Conservation (phyloP, 2,113 vertebrate species). For the Dipodomys stephensi region DNA sequence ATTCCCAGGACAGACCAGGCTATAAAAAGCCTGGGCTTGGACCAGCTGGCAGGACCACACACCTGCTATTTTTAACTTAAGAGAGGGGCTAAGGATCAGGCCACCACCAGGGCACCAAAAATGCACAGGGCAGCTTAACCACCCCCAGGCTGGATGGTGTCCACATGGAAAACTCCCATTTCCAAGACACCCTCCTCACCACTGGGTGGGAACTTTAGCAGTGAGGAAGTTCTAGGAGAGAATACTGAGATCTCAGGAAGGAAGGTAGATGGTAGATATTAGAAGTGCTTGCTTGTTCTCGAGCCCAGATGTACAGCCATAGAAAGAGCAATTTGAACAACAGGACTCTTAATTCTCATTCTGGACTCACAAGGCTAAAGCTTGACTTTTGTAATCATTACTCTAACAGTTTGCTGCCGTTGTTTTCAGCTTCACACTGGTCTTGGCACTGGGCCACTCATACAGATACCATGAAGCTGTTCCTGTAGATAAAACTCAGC, state of each 20-base stretch:
- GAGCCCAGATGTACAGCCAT: not conserved
- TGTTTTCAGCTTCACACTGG: not conserved
- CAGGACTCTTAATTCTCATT: slow-evolving; percentile 6
- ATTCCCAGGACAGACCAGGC: slow-evolving; percentile 66
- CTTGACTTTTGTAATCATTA: slow-evolving; percentile 62
- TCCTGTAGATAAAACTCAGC: not conserved
- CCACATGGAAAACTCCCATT: accelerated
- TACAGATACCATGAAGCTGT: slow-evolving; percentile 43
- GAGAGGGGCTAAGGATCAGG: slow-evolving; percentile 55
- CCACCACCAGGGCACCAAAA: slow-evolving; percentile 43
- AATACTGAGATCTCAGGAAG: not conserved
- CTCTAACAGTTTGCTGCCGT: slow-evolving; percentile 45
- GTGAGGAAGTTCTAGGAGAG: not conserved
- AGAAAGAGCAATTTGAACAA: slow-evolving; percentile 12
- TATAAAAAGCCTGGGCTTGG: slow-evolving; percentile 77
- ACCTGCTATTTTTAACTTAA: slow-evolving; percentile 75
- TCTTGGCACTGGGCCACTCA: not conserved
- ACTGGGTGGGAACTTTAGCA: not conserved
- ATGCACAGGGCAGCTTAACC: not conserved
- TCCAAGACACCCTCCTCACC: not conserved
- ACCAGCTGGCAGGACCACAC: slow-evolving; percentile 79
- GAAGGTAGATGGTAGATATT: not conserved
- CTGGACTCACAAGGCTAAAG: slow-evolving; percentile 58
- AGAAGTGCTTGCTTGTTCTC: not conserved
- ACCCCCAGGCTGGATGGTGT: not conserved